Base-by-base conservation (phyloP, 92 coral and sea anemone species). In the Siderastrea siderea region DNA sequence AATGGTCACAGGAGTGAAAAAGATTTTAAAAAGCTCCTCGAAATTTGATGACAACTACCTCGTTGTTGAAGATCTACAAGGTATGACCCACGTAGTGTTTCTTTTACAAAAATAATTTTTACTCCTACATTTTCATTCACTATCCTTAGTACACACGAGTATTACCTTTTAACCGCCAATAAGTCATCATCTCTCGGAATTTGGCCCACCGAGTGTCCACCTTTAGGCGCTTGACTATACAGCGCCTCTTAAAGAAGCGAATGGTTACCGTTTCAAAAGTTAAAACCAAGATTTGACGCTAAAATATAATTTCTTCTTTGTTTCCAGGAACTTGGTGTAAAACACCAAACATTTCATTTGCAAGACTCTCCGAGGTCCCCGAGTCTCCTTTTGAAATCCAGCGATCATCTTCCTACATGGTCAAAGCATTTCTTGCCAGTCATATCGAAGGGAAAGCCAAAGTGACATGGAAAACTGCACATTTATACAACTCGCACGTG, bases 51-150 rank as follows among this genome's bases (percentile, higher is more conserved):
- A 62, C 3, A 66, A 50, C 64, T 92, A 59, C 48, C 82, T 89
- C 70, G 88, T 50, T 16, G 91, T 89, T 7, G 89, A 92, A 60
- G 93, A 89, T 70, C 88, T 84, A 16, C 63, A 68, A 89, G 95
- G 95, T 92, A 74, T 3, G 76, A 46, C 45, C 62, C 15, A 15
- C 50, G 46, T 1, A 38, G 47, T 12, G 17, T 38, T 73, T 73
- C 47, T 9, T 15, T 49, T 19, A 38, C 79, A 19, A 52, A 66
- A 44, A 14, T 66, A 2, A 44, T 66, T 3, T 26, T 26, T 26
- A 26, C 38, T 26, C 38, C 38, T 26, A 26, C 38, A 26, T 26
- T 26, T 26, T 26, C 38, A 26, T 26, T 26, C 38, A 26, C 38
- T 26, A 26, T 26, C 38, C 38, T 26, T 26, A 26, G 38, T 0